These are phyloP conservation scores for Ploceus nigricollis DNA, from an alignment of 2,113 vertebrate genomes.

Conservation along the genomic window DNA sequence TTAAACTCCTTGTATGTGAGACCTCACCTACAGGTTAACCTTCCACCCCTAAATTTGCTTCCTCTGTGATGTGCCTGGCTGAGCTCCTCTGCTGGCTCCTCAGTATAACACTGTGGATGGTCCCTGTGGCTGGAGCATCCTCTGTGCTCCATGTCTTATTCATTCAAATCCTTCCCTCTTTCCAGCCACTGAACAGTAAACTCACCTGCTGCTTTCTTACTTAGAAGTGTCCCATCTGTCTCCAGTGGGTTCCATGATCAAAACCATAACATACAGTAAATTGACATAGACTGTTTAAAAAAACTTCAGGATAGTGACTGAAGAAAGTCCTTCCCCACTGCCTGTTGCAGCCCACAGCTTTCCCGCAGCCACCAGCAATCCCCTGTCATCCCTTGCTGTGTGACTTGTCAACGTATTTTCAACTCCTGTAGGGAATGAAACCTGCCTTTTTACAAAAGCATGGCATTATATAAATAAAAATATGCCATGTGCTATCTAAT, in stretches of 20 bases:
- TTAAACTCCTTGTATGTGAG: not conserved
- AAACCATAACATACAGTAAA: not conserved
- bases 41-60: not conserved
- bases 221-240: not conserved
- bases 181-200: not conserved
- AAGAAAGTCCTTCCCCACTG: not conserved
- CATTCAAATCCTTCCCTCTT: not conserved
- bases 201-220: not conserved
- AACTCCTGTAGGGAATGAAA: not conserved
- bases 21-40: not conserved
- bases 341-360: not conserved
- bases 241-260: not conserved
- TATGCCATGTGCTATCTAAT: not conserved
- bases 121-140: not conserved
- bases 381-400: not conserved
- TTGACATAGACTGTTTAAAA: not conserved
- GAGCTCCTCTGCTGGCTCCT: not conserved
- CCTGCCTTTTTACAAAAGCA: not conserved
- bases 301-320: not conserved
- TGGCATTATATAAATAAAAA: not conserved
- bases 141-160: not conserved
- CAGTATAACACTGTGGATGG: rapidly evolving
- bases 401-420: not conserved
- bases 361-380: not conserved
- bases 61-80: not conserved